Base-by-base conservation (phyloP, 2,888 invertebrate species). In the Dynastes grantii region DNA sequence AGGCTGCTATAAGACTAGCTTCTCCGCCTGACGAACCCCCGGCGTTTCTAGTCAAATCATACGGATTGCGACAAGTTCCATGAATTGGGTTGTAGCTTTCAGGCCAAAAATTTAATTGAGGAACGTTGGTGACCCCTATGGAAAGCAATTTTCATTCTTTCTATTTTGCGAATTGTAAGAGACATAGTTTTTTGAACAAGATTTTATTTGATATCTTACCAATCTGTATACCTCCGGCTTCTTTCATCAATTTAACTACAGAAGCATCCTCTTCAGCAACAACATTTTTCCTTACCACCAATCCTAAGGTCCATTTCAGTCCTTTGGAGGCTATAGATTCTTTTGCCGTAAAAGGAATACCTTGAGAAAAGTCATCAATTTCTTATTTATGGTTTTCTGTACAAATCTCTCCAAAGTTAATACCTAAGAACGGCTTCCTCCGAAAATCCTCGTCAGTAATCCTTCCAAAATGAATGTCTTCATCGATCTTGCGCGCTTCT, bases 11-110 rank as follows among this genome's bases (percentile, higher is more conserved):
- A 0, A 97, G 90, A 1, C 94, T 92, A 0, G 91, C 95, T 89
- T 97, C 97, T 0, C 96, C 96, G 45, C 98, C 98, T 80, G 97
- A 97, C 82, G 98, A 98, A 67, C 98, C 98, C n/a, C 98, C 98
- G 1, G 94, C 94, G 0, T 93, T 96, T 80, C 96, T 92, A 0
- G 95, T 94, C 0, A 93, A 91, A 88, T 98, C 94, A 88, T 98
- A 98, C 0, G 98, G 97, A 90, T 99, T 99, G 85, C 92, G 93
- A 0, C 98, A 97, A 85, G 95, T 92, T 0, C 99, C 98, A 87
- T 95, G 95, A 75, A 98, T 87, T 85, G 94, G 94, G 90, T 98
- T 99, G 78, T 95, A 92, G 0, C 96, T 93, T 89, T 98, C 98
- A 86, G 92, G 93, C 94, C 98, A 98, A 89, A 97, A 92, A 89